Evolutionary conservation across 2,888 invertebrate species (phyloP).

Genomic region (Raillietiella orientalis): DNA sequence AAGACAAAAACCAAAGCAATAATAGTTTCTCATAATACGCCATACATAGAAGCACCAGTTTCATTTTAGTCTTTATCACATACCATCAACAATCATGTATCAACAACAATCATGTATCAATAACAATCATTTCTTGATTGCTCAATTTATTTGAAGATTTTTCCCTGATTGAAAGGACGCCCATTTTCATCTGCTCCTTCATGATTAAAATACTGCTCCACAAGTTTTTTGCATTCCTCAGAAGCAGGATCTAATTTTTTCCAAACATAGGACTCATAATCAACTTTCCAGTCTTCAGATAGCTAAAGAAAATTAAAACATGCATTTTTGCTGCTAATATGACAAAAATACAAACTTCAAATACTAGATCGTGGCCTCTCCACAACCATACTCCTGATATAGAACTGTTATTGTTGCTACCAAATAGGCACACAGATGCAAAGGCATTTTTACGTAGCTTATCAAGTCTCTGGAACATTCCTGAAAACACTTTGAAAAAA

Average conservation of each 20-base stretch:
- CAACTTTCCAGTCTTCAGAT: constrained; percentile 74
- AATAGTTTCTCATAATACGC: too few species aligned
- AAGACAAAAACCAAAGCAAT: too few species aligned
- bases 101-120: too few species aligned
- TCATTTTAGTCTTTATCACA: too few species aligned
- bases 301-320: constrained; percentile 18
- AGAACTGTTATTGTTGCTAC: constrained; percentile 56
- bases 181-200: constrained; percentile 51
- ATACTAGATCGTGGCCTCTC: constrained; percentile 80
- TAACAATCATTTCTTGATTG: too few species aligned
- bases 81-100: too few species aligned
- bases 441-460: constrained; percentile 93
- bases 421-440: constrained; percentile 73
- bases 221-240: constrained; percentile 49
- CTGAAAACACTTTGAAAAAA: constrained; percentile 15
- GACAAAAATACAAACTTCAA: constrained; percentile 14
- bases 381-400: constrained; percentile 96
- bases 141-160: constrained; percentile 83
- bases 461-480: constrained; percentile 93
- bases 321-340: constrained; percentile 5
- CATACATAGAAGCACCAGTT: too few species aligned
- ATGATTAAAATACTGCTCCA: constrained; percentile 71
- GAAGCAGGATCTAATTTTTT: constrained; percentile 52
- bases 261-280: constrained; percentile 90
- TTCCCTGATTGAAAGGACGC: constrained; percentile 88